phyloP scores from a whole-genome alignment of 2,888 invertebrate genomes.

The Drosophila rellima region DNA sequence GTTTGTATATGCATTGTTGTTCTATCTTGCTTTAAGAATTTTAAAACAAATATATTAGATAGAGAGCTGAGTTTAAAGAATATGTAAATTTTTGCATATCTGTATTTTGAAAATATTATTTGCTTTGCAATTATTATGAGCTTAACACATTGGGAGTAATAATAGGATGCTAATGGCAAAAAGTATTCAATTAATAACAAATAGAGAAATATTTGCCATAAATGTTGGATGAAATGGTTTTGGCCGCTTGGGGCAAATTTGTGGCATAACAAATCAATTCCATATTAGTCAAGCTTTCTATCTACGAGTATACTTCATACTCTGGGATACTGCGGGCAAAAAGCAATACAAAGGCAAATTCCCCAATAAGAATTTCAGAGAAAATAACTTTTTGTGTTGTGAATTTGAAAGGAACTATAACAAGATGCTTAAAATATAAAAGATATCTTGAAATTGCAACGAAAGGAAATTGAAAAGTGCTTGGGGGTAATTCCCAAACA shows the following conservation, averaged over 20 bases:
- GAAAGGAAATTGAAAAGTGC: slow-evolving; percentile 68
- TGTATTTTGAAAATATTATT: not conserved
- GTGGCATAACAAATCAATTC: slow-evolving; percentile 70
- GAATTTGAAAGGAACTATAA: slow-evolving; percentile 59
- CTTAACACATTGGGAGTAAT: not conserved
- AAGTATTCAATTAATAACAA: not conserved
- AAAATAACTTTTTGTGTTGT: slow-evolving; percentile 60
- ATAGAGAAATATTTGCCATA: not conserved
- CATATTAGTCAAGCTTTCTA: slow-evolving; percentile 42
- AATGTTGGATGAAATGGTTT: not conserved
- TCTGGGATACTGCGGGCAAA: slow-evolving; percentile 5
- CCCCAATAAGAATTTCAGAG: slow-evolving; percentile 34
- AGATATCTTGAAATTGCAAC: slow-evolving; percentile 49
- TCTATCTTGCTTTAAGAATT: not conserved
- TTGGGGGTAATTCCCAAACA: slow-evolving; percentile 46
- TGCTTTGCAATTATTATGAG: not conserved
- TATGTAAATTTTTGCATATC: not conserved
- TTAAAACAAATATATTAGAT: not conserved
- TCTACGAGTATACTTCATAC: slow-evolving; percentile 6
- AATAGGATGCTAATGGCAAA: too few species aligned
- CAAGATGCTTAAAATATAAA: slow-evolving; percentile 61
- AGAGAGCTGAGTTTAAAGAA: not conserved
- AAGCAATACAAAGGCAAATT: slow-evolving; percentile 23
- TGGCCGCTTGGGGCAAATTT: slow-evolving; percentile 30
- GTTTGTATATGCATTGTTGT: not conserved